phyloP scores from a whole-genome alignment of 2,888 invertebrate species.

The Pristionchus exspectatus region DNA sequence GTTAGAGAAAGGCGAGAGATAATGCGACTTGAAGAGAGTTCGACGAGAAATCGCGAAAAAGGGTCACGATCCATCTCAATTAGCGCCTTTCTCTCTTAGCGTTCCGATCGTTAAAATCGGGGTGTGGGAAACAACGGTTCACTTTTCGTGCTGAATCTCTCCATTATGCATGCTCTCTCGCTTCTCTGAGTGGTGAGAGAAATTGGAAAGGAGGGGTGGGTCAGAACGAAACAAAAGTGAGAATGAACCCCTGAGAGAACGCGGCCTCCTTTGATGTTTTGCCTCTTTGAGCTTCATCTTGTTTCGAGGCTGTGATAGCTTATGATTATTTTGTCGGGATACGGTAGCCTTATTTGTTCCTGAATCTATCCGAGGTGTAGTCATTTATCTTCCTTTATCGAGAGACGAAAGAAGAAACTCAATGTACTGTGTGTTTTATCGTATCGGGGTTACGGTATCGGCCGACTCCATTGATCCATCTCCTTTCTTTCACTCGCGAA shows the following conservation, averaged over 20 bases:
- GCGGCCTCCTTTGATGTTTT: background rate
- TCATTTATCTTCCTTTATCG: too few relatives aligned
- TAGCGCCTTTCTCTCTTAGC: constrained; percentile 5
- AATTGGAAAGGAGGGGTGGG: background rate
- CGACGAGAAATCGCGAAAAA: background rate
- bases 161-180: background rate
- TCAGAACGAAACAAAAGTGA: background rate
- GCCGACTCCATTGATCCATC: background rate
- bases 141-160: background rate
- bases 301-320: background rate
- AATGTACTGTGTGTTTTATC: background rate
- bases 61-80: constrained; percentile 40
- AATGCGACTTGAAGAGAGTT: background rate
- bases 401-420: too few relatives aligned
- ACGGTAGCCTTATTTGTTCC: too few relatives aligned
- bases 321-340: too few relatives aligned
- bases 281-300: background rate
- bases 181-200: background rate
- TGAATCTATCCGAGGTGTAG: too few relatives aligned
- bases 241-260: background rate
- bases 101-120: background rate
- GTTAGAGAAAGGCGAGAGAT: too few relatives aligned
- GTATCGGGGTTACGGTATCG: background rate
- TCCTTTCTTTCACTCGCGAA: background rate
- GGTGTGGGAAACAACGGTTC: constrained; percentile 37